Evolutionary conservation across 2,113 vertebrate genomes (phyloP), one percentile per base, ranked within the genome.

Genomic region (Ceyx cyanopectus): DNA sequence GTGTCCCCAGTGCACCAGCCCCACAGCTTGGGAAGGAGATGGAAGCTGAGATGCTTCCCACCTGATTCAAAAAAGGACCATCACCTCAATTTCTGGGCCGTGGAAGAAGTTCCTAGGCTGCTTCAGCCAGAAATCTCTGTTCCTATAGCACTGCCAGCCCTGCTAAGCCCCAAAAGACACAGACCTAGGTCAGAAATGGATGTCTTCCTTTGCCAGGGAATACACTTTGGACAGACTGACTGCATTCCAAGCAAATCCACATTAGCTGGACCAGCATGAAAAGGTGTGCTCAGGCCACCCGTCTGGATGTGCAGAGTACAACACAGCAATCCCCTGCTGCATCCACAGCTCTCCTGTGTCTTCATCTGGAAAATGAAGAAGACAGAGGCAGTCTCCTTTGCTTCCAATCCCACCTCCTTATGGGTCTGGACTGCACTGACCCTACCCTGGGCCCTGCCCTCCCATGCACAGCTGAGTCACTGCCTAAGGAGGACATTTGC

Each of bases 271-370:
- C 37, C 51, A 65, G 62, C 22, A 48, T 2, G 2, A 6, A 54
- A 40, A 61, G 60, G 7, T 8, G 43, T 24, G 32, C n/a, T 7
- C 3, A 1, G 65, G 19, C 14, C 32, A 43, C 37, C 67, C 19
- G 18, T 63, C 11, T 43, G 56, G 43, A 27, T 16, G 43, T 41
- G 45, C 29, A 57, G 56, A 1, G 21, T 6, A 12, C 37, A 66
- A 8, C 9, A 45, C 45, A 41, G 5, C 24, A 19, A 16, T 8
- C 1, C 5, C 29, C n/a, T 2, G 0, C 45, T 32, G 15, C 11
- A 73, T 1, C 34, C 70, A 60, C 45, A 45, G 57, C 9, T 70
- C 37, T 30, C 65, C 30, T 8, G 5, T 5, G 41, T 73, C 34
- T 92, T 30, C 34, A 24, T 8, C 43, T 73, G 43, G 9, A 7